These are phyloP conservation scores for Didymodactylos carnosus DNA, from an alignment of 2,888 invertebrate species.

Conservation along the genomic window DNA sequence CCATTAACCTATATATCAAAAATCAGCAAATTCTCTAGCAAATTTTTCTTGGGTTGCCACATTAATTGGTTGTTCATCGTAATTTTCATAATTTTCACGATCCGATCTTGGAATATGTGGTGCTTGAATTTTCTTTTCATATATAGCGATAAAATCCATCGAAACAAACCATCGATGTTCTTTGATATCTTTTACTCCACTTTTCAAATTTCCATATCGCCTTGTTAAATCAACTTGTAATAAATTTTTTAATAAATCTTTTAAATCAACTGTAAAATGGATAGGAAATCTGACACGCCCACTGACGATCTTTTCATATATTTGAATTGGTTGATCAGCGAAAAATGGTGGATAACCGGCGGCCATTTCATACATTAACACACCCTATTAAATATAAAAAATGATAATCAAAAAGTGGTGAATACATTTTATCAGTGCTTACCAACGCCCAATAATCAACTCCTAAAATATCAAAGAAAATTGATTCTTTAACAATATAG, in stretches of 20 bases:
- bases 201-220: slow-evolving; percentile 92
- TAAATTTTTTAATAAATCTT: slow-evolving; percentile 84
- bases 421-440: slow-evolving; percentile 21
- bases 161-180: slow-evolving; percentile 96
- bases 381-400: not conserved
- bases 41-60: slow-evolving; percentile 98
- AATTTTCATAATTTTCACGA: slow-evolving; percentile 63
- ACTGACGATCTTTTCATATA: slow-evolving; percentile 98
- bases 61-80: slow-evolving; percentile 94
- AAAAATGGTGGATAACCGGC: slow-evolving; percentile 95
- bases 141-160: slow-evolving; percentile 97
- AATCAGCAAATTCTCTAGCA: slow-evolving; percentile 98
- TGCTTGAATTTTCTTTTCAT: slow-evolving; percentile 61
- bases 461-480: no score
- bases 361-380: slow-evolving; percentile 18
- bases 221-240: slow-evolving; percentile 68
- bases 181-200: slow-evolving; percentile 96
- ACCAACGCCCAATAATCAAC: slow-evolving; percentile 14
- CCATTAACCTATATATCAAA: no score
- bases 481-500: no score
- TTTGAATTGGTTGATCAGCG: slow-evolving; percentile 98
- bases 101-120: slow-evolving; percentile 12
- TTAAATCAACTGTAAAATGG: slow-evolving; percentile 91
- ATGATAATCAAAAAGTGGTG: not conserved
- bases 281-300: slow-evolving; percentile 94